phyloP scores from a whole-genome alignment of 2,113 vertebrate species.

The Hyla sarda region DNA sequence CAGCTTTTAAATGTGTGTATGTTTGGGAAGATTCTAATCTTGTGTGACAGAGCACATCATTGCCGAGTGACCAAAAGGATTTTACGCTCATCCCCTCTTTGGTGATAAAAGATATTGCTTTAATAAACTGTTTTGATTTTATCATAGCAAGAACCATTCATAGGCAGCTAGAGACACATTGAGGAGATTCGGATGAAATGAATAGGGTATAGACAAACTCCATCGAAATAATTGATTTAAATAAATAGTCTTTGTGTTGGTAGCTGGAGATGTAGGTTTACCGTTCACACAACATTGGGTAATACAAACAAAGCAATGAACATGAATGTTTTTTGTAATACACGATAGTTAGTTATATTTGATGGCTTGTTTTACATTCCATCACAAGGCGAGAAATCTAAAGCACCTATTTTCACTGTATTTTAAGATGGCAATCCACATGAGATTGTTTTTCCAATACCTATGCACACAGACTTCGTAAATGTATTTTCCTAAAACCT shows the following conservation, averaged over 20 bases:
- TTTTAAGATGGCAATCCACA: background rate
- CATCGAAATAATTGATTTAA: constrained; percentile 18
- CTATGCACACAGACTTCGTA: no score
- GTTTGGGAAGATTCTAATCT: constrained; percentile 30
- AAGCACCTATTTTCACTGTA: background rate
- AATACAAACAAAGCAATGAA: background rate
- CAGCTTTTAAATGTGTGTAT: constrained; percentile 31
- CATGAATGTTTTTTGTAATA: background rate
- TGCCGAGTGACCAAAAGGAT: constrained; percentile 9
- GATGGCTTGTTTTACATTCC: background rate
- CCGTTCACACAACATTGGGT: background rate
- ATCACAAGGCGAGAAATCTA: background rate
- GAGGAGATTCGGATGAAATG: constrained; percentile 11
- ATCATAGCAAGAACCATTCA: constrained; percentile 16
- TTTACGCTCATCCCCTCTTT: constrained; percentile 17
- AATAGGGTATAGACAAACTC: background rate
- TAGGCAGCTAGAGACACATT: constrained; percentile 34
- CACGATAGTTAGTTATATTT: background rate
- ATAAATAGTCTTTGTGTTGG: background rate
- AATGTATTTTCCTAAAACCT: no score
- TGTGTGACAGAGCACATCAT: constrained; percentile 22
- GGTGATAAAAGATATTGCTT: constrained; percentile 46
- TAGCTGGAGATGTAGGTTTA: background rate
- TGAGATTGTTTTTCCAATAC: background rate
- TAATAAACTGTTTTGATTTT: constrained; percentile 33